phyloP scores from a whole-genome alignment of 2,797 vertebrate genomes.

The Distichodus sexfasciatus region DNA sequence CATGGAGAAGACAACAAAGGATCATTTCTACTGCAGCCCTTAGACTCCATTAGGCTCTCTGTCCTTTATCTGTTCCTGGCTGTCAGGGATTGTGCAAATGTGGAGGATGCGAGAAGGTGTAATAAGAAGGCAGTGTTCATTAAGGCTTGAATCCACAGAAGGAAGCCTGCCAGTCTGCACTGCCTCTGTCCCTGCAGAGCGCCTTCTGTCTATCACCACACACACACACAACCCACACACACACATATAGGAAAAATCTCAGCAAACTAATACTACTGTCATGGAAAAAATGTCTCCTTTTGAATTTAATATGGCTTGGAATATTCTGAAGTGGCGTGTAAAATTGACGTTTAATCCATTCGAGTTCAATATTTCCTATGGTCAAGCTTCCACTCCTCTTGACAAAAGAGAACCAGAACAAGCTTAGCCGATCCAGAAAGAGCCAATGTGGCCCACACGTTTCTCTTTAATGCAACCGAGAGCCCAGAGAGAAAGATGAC shows the following conservation, averaged over 20 bases:
- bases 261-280: not conserved
- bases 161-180: constrained; percentile 23
- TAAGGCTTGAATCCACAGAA: constrained; percentile 43
- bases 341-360: not conserved
- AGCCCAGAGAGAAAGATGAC: constrained; percentile 53
- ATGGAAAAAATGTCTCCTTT: too few relatives aligned
- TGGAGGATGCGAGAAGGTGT: constrained; percentile 46
- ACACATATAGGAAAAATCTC: too few relatives aligned
- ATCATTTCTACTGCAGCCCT: constrained; percentile 32
- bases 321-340: not conserved
- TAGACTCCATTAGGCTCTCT: constrained; percentile 45
- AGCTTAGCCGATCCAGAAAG: constrained; percentile 45
- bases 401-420: constrained; percentile 7
- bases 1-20: constrained; percentile 10
- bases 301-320: not conserved
- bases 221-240: not conserved
- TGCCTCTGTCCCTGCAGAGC: constrained; percentile 8
- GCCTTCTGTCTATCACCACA: constrained; percentile 19
- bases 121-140: constrained; percentile 47
- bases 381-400: constrained; percentile 17
- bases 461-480: constrained; percentile 55
- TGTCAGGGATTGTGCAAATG: constrained; percentile 52
- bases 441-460: constrained; percentile 34
- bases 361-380: not conserved
- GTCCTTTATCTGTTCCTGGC: constrained; percentile 46